Evolutionary conservation across 2,888 invertebrate species (phyloP).

Genomic region (Peribatodes rhomboidaria): DNA sequence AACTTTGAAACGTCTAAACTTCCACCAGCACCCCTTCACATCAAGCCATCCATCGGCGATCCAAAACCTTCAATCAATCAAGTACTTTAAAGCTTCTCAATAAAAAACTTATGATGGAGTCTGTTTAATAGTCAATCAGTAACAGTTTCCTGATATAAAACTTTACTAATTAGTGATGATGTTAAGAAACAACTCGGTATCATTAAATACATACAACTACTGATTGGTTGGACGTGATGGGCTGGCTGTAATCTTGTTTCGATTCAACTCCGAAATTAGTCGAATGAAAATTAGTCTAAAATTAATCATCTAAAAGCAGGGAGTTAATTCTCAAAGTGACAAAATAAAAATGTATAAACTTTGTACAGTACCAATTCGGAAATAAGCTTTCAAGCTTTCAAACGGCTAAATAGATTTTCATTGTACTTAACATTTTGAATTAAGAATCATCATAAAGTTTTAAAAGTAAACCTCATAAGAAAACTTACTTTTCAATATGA

Average conservation of each 20-base stretch:
- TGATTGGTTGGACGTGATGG: background rate
- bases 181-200: conserved; percentile 38
- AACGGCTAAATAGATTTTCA: no score
- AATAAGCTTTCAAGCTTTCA: no score
- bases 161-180: conserved; percentile 56
- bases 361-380: no score
- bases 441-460: no score
- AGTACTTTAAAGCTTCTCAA: conserved; percentile 55
- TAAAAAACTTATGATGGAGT: conserved; percentile 59
- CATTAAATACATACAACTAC: conserved; percentile 10
- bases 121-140: conserved; percentile 68
- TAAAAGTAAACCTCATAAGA: no score
- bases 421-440: no score
- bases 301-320: no score
- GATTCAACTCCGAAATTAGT: background rate
- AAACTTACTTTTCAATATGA: no score
- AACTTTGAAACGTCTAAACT: background rate
- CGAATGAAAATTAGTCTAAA: background rate
- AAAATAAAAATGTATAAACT: no score
- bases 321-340: no score
- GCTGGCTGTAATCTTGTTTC: background rate
- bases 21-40: background rate
- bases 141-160: conserved; percentile 58
- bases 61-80: conserved; percentile 47
- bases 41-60: conserved; percentile 28